Conservation (phyloP, 2,888 invertebrate species). For the Trichogramma dendrolimi region DNA sequence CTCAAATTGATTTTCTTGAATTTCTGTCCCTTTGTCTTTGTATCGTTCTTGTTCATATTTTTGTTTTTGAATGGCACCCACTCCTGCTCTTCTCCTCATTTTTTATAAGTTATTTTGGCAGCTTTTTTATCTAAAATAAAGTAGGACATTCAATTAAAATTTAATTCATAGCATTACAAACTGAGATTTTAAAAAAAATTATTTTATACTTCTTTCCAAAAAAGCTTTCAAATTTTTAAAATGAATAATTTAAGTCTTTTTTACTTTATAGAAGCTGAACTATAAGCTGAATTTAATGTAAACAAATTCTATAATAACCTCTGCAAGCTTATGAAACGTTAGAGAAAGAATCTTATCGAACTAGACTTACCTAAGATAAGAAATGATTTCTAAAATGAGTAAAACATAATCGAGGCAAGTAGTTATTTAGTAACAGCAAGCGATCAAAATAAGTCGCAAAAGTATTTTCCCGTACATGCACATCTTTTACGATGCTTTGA, state of each 20-base stretch:
- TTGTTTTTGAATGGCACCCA: conserved; percentile 87
- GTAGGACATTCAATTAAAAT: no score
- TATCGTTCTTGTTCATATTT: conserved; percentile 84
- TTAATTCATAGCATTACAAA: no score
- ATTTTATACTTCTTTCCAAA: conserved; percentile 2
- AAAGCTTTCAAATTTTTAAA: background rate
- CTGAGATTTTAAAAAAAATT: background rate
- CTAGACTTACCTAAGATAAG: no score
- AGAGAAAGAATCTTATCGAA: no score
- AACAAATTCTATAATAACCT: no score
- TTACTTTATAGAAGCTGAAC: background rate
- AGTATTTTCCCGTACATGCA: conserved; percentile 17
- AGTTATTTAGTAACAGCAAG: background rate
- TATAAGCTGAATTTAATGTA: background rate
- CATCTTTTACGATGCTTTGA: conserved; percentile 3
- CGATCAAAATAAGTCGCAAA: conserved; percentile 8
- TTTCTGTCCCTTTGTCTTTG: conserved; percentile 83
- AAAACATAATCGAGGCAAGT: background rate
- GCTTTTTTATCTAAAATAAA: no score
- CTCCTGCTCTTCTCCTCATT: conserved; percentile 78
- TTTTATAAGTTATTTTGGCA: conserved; percentile 30
- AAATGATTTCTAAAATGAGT: background rate
- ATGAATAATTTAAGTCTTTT: background rate
- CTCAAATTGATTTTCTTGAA: conserved; percentile 88
- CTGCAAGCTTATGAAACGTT: no score